A percentile compares a stretch with the other conserved stretches of the same genome.
These are phyloP conservation scores for Tetanocera ferruginea DNA, from an alignment of 2,888 invertebrate genomes.

Conservation along the genomic window DNA sequence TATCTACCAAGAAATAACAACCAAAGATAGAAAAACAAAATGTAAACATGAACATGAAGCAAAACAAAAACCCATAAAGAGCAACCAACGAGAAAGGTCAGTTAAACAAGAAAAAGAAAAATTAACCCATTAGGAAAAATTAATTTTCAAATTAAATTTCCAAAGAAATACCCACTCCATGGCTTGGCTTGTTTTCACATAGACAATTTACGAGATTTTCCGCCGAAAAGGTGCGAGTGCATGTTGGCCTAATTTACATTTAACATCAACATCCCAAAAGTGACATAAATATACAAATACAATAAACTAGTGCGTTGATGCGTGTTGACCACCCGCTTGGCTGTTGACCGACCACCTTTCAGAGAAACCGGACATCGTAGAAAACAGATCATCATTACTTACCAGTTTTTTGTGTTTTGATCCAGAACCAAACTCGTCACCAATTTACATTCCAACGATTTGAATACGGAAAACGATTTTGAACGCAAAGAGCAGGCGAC, in stretches of 20 bases:
- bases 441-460: conserved; percentile 14
- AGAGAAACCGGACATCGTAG: background rate
- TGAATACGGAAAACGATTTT: background rate
- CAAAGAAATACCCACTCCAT: background rate
- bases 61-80: background rate
- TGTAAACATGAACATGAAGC: conserved; percentile 1
- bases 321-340: conserved; percentile 22
- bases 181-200: background rate
- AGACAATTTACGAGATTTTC: background rate
- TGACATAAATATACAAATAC: too few relatives aligned
- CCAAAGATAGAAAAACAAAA: background rate
- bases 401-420: background rate
- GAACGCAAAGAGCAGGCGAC: background rate
- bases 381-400: background rate
- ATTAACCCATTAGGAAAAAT: conserved; percentile 18
- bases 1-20: background rate
- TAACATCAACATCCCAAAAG: background rate
- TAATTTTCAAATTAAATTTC: background rate
- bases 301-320: background rate
- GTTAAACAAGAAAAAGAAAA: background rate
- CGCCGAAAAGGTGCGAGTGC: conserved; percentile 4
- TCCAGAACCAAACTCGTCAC: background rate
- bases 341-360: background rate
- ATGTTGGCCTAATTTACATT: background rate
- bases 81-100: background rate